A percentile compares a stretch with the other conserved stretches of the same genome.
phyloP scores from a whole-genome alignment of 2,888 invertebrate species.

The Cerastis leucographa region DNA sequence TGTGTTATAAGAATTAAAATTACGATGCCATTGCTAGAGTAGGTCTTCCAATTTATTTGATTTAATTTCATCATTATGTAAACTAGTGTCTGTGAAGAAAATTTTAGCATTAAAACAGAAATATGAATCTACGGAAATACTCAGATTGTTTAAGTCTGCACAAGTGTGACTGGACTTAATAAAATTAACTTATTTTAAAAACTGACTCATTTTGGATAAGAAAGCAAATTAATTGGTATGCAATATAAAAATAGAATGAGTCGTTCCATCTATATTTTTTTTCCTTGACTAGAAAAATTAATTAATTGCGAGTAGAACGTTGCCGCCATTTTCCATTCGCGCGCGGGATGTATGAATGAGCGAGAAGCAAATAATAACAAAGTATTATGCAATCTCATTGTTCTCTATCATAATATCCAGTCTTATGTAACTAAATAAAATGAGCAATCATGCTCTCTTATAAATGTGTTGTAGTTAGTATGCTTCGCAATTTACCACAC shows the following conservation, averaged over 20 bases:
- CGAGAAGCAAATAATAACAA: slow-evolving; percentile 26
- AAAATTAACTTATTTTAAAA: background rate
- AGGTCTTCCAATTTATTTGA: background rate
- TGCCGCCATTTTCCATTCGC: background rate
- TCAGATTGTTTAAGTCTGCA: background rate
- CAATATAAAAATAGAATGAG: too few species aligned
- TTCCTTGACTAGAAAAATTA: background rate
- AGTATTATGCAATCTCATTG: slow-evolving; percentile 21
- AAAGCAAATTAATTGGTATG: background rate
- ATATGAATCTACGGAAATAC: background rate
- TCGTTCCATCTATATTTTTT: background rate
- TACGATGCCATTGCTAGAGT: too few species aligned
- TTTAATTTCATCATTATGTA: background rate
- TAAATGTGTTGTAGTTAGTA: background rate
- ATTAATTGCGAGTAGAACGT: background rate
- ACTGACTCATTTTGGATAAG: background rate
- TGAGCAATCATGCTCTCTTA: background rate
- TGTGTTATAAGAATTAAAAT: too few species aligned
- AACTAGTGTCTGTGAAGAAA: too few species aligned
- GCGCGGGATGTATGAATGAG: background rate
- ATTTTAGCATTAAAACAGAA: background rate
- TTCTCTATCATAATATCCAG: background rate
- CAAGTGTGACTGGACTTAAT: background rate
- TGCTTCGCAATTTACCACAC: background rate
- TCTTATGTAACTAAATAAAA: slow-evolving; percentile 22